Conservation (phyloP, 2,797 vertebrate species). For the Podarcis lilfordi region DNA sequence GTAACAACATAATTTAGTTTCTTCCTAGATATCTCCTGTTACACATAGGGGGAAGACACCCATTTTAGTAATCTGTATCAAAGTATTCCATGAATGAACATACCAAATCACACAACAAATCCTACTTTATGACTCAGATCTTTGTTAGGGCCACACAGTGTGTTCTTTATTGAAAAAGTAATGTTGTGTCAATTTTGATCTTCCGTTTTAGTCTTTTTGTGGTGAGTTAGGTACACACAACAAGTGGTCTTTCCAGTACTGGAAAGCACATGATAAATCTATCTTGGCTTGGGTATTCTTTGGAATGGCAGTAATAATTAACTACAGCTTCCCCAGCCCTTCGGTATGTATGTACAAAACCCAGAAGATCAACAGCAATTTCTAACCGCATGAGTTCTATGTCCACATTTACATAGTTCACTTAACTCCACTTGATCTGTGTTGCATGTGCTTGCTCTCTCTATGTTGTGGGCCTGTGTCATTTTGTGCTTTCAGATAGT, state of each 20-base stretch:
- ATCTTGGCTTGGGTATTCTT: conserved; percentile 36
- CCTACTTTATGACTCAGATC: conserved; percentile 52
- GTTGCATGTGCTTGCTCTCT: conserved; percentile 84
- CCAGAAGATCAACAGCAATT: conserved; percentile 39
- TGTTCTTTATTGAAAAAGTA: conserved; percentile 46
- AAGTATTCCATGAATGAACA: conserved; percentile 1
- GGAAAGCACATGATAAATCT: conserved; percentile 32
- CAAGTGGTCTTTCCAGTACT: conserved; percentile 53
- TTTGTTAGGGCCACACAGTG: conserved; percentile 45
- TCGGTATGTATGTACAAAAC: conserved; percentile 49
- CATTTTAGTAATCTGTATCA: background rate
- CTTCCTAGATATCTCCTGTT: background rate
- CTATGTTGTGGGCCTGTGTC: conserved; percentile 77
- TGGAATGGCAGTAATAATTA: conserved; percentile 43
- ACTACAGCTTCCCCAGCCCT: conserved; percentile 40
- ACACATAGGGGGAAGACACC: background rate
- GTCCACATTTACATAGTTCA: conserved; percentile 35
- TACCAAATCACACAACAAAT: conserved; percentile 42
- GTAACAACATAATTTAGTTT: background rate
- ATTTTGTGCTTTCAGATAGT: conserved; percentile 95
- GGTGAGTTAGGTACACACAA: conserved; percentile 48
- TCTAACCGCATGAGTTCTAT: conserved; percentile 53
- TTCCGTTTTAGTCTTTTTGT: conserved; percentile 46
- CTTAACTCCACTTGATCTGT: conserved; percentile 36
- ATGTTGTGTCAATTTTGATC: conserved; percentile 54